Base-by-base conservation (phyloP, 1,140 invertebrate genomes). In the Coptotermes formosanus region DNA sequence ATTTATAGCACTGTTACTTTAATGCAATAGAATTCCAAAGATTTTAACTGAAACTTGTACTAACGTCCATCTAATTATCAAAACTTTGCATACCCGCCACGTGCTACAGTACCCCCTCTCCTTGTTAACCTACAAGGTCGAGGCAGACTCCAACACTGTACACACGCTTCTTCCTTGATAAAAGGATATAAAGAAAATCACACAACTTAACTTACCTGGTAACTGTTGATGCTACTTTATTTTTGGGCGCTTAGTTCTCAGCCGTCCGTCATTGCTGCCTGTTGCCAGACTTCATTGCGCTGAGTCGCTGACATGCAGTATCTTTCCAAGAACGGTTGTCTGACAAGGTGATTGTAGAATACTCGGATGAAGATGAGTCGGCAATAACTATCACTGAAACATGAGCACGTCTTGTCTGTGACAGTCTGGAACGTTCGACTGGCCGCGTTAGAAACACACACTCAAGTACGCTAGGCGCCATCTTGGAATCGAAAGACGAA, bases 361-460 rank as follows among this genome's bases (percentile, higher is more conserved):
- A 75, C 25, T 25, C 64, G 1, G 64, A 75, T n/a, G 64, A 75
- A 75, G 64, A 75, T 75, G 64, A 75, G 64, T 75, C 64, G n/a
- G n/a, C 64, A 75, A 75, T 30, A 75, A 75, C n/a, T 75, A 75
- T 75, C 64, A 75, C 64, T n/a, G 64, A n/a, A 75, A 30, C 1
- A 14, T 30, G 64, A 75, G 6, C 64, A 16, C 64, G 64, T 75
- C 64, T 75, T 30, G 25, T 75, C 64, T 30, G 64, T 6, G 64
- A 30, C 64, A 75, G n/a, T 75, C 64, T 75, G n/a, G 64, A 30
- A 75, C 16, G 64, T 75, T 75, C 64, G 64, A 75, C 64, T 75
- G 64, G n/a, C 64, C 64, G 25, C 64, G 64, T 25, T 30, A 75
- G 25, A 8, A 7, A 30, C 64, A 25, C 64, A n/a, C 64, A 30